These are phyloP conservation scores for Eupithecia inturbata DNA, from an alignment of 2,888 invertebrate species.

Conservation along the genomic window DNA sequence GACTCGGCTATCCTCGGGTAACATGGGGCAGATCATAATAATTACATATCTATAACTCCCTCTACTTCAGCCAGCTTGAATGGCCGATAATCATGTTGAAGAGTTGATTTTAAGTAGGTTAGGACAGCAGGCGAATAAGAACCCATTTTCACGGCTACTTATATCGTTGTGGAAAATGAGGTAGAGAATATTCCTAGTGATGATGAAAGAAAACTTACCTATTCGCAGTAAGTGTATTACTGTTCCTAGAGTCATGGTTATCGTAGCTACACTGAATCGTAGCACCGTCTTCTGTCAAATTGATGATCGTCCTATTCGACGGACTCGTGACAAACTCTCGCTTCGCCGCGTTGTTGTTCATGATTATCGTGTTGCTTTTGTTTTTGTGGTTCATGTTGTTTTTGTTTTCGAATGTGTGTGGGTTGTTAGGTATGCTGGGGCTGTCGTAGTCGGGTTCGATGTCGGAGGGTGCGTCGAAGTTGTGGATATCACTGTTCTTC, in stretches of 20 bases:
- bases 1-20: too few species aligned
- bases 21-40: too few species aligned
- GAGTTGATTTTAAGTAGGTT: too few species aligned
- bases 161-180: too few species aligned
- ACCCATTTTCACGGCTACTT: too few species aligned
- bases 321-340: conserved; percentile 68
- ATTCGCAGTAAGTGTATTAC: conserved; percentile 61
- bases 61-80: too few species aligned
- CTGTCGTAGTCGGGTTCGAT: conserved; percentile 79
- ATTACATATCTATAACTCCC: too few species aligned
- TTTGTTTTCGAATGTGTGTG: conserved; percentile 75
- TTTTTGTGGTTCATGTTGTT: conserved; percentile 58
- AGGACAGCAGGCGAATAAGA: too few species aligned
- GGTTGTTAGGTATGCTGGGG: conserved; percentile 80
- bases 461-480: conserved; percentile 79
- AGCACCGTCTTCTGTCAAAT: conserved; percentile 88
- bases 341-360: conserved; percentile 9
- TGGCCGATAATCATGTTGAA: too few species aligned
- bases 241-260: conserved; percentile 73
- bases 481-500: conserved; percentile 79
- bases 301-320: conserved; percentile 89
- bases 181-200: too few species aligned
- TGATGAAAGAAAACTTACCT: conserved; percentile 42
- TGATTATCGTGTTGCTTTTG: conserved; percentile 3
- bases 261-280: conserved; percentile 87